These are phyloP conservation scores for Cepaea nemoralis DNA, from an alignment of 1,140 invertebrate species.

Conservation along the genomic window DNA sequence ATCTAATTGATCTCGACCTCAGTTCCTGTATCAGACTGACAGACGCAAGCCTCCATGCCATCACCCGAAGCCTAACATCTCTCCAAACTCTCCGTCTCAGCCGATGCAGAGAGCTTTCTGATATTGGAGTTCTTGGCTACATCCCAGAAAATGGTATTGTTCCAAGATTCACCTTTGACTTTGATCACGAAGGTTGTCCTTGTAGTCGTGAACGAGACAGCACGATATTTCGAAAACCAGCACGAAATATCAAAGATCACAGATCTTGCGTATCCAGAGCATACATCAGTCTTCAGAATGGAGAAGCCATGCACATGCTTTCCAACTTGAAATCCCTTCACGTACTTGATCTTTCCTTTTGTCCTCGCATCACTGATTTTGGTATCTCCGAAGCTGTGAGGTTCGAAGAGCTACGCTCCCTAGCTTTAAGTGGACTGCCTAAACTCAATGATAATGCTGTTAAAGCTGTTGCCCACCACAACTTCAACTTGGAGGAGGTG, in stretches of 20 bases:
- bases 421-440: slow-evolving; percentile 11
- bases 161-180: slow-evolving; percentile 16
- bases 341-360: slow-evolving; percentile 23
- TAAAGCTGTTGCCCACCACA: neutral
- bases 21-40: slow-evolving; percentile 27
- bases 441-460: slow-evolving; percentile 12
- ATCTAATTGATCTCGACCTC: slow-evolving; percentile 21
- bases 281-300: neutral
- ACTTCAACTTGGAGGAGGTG: slow-evolving; percentile 22
- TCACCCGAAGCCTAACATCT: slow-evolving; percentile 1
- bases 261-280: slow-evolving; percentile 17
- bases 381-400: slow-evolving; percentile 4
- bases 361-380: slow-evolving; percentile 24
- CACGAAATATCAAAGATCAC: neutral
- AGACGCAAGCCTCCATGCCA: slow-evolving; percentile 23
- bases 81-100: slow-evolving; percentile 15
- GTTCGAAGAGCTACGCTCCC: slow-evolving; percentile 22
- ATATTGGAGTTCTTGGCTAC: slow-evolving; percentile 35
- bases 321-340: slow-evolving; percentile 24
- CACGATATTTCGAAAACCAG: slow-evolving; percentile 25
- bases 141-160: slow-evolving; percentile 27
- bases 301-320: slow-evolving; percentile 19
- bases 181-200: slow-evolving; percentile 33
- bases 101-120: slow-evolving; percentile 30
- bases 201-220: slow-evolving; percentile 30